Evolutionary conservation across 2,888 invertebrate genomes (phyloP).

Genomic region (Tineola bisselliella): DNA sequence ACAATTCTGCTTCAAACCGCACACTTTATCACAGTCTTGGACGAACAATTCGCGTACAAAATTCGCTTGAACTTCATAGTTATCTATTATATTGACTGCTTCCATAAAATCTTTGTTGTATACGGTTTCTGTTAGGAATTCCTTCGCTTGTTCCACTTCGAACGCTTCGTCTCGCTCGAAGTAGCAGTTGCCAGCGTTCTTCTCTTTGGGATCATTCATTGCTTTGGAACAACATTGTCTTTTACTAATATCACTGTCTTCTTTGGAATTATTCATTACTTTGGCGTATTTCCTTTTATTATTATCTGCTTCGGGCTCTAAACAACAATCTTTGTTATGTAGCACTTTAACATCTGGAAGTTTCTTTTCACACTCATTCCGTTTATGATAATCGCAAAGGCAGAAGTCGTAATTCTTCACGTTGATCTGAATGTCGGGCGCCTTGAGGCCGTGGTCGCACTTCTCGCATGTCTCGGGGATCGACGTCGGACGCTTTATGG

Average conservation of each 20-base stretch:
- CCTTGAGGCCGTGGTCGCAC: conserved; percentile 22
- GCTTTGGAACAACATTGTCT: too few species aligned
- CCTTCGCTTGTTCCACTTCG: neutral
- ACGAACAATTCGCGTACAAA: conserved; percentile 49
- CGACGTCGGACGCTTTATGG: conserved; percentile 31
- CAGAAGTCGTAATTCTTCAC: conserved; percentile 5
- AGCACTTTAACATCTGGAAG: too few species aligned
- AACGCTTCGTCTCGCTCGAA: neutral
- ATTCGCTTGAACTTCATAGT: conserved; percentile 45
- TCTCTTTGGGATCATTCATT: neutral
- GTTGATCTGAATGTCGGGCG: conserved; percentile 5
- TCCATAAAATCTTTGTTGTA: conserved; percentile 40
- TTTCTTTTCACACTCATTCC: neutral
- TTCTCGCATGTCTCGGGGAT: conserved; percentile 24
- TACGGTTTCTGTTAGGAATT: conserved; percentile 44
- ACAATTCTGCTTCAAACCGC: conserved; percentile 13
- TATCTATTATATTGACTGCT: conserved; percentile 32
- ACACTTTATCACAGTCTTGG: conserved; percentile 21
- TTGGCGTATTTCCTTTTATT: neutral
- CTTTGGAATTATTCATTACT: conserved; percentile 5
- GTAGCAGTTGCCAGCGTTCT: neutral
- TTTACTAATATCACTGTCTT: conserved; percentile 13
- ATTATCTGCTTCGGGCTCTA: neutral
- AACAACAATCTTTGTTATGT: neutral
- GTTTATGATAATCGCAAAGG: conserved; percentile 8